Evolutionary conservation across 2,113 vertebrate genomes (phyloP).

Genomic region (Xenus cinereus): DNA sequence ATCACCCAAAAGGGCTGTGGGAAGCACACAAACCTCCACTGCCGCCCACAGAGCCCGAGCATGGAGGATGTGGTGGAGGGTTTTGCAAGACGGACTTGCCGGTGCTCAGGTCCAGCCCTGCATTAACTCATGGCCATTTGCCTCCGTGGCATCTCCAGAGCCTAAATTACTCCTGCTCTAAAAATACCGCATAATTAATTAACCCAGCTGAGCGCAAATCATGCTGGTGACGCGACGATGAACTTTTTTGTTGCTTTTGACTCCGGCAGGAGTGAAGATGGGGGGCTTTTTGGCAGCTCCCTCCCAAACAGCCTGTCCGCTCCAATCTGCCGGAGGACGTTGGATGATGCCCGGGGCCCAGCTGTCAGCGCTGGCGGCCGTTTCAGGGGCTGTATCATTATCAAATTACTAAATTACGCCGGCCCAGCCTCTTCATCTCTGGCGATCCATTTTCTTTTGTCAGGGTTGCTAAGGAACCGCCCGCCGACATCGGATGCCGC

Average conservation of each 20-base stretch:
- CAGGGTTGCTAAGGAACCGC: constrained; percentile 49
- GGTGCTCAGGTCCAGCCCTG: background rate
- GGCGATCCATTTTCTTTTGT: background rate
- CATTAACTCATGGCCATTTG: background rate
- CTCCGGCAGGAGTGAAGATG: accelerated
- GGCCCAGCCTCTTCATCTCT: background rate
- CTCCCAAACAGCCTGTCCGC: background rate
- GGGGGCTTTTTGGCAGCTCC: background rate
- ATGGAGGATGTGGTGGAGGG: accelerated
- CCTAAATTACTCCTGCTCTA: background rate
- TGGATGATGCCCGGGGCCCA: background rate
- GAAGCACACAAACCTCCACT: background rate
- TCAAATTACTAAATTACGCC: background rate
- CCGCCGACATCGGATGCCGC: accelerated
- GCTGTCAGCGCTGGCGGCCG: background rate
- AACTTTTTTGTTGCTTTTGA: background rate
- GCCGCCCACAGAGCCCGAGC: accelerated
- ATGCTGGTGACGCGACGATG: accelerated
- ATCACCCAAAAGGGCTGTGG: background rate
- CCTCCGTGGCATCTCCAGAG: accelerated
- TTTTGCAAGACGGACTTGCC: background rate
- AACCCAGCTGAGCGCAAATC: background rate
- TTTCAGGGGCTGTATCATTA: background rate
- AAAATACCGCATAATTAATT: background rate
- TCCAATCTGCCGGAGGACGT: background rate